Evolutionary conservation across 2,888 invertebrate species (phyloP), one percentile per base, ranked within the genome.

Genomic region (Eupeodes luniger): DNA sequence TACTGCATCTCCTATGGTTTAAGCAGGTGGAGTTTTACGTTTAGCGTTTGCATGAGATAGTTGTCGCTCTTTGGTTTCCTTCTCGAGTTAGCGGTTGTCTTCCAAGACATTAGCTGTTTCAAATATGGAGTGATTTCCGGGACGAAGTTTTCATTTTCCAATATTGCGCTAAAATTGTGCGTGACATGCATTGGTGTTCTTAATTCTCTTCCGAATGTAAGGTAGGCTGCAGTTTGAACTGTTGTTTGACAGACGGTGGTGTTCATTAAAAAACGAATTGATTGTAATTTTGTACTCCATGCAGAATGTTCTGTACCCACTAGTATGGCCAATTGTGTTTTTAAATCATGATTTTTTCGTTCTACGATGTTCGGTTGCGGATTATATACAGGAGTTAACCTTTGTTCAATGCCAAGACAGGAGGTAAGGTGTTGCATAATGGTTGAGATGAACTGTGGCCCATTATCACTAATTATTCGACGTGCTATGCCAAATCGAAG

Each of bases 251-350:
- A 90, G 0, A 55, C 67, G 0, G 91, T 90, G 0, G 92, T 91
- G 67, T 93, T 93, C 90, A 93, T 91, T 0, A 92, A 92, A 64
- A 92, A 93, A 0, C 93, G 85, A 0, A 93, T 91, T 4, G 90
- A 66, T 0, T 92, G 90, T 2, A 93, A 76, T 5, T 90, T 53
- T 10, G 69, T 59, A 12, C 49, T 61, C 72, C 61, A 72, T 27
- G 72, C 12, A 6, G 53, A 19, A 53, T 80, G 80, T 57, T 80
- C 49, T n/a, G 62, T 70, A 7, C 36, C 64, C 1, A 80, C 80
- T 0, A 74, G 34, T 90, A 79, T 80, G 0, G 55, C 62, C 44
- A 80, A 27, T 11, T 72, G 72, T 27, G 72, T 53, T 47, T 47
- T 9, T 47, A 47, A 47, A 11, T 47, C 47, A 9, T 12, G 47